Evolutionary conservation across 2,113 vertebrate genomes (phyloP).

Genomic region (Quiscalus mexicanus): DNA sequence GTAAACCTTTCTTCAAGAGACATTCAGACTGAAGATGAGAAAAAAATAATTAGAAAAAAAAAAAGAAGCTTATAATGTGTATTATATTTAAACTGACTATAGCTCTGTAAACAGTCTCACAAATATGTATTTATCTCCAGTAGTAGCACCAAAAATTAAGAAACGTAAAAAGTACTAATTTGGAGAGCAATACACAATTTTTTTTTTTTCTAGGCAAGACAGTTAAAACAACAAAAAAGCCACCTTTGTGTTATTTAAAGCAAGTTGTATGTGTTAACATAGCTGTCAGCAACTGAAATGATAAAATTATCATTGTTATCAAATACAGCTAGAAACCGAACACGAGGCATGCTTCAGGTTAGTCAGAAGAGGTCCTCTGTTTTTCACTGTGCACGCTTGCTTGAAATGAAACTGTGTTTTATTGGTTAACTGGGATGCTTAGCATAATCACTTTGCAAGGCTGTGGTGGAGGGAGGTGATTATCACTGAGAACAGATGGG

Average conservation of each 20-base stretch:
- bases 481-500: constrained; percentile 89
- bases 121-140: neutral
- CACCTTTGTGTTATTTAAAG: neutral
- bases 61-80: neutral
- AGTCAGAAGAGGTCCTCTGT: constrained; percentile 79
- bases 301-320: constrained; percentile 22
- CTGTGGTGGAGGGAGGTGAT: constrained; percentile 87
- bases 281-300: constrained; percentile 8
- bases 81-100: neutral
- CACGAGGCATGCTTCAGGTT: constrained; percentile 61
- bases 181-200: neutral
- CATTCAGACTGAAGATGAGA: neutral
- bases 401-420: constrained; percentile 78
- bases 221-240: neutral
- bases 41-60: neutral
- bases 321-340: constrained; percentile 42
- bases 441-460: constrained; percentile 87
- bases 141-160: neutral
- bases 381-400: constrained; percentile 71
- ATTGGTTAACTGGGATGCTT: constrained; percentile 87
- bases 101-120: neutral
- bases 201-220: neutral
- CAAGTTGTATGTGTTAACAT: neutral
- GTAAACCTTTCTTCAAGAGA: neutral
- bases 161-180: neutral